Conservation (phyloP, 2,797 vertebrate genomes). For the Chaunax sp. region DNA sequence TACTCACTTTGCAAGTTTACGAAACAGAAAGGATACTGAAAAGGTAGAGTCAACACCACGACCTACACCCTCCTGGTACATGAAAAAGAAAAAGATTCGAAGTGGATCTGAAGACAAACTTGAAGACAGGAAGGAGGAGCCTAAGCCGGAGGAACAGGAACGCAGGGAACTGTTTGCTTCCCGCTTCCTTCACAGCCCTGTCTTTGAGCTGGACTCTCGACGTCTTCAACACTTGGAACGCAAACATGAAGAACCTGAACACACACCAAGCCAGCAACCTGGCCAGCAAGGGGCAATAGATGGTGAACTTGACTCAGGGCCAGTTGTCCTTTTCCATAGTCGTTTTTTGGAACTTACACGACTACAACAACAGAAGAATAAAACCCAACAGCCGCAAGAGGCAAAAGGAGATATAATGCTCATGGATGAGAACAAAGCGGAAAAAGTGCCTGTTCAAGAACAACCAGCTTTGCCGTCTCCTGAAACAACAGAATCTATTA, state of each 20-base stretch:
- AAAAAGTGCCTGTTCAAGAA: conserved; percentile 84
- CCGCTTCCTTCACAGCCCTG: conserved; percentile 96
- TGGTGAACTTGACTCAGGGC: conserved; percentile 86
- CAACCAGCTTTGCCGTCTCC: conserved; percentile 67
- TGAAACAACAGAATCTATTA: conserved; percentile 79
- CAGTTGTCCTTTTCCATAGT: conserved; percentile 96
- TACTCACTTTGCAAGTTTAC: conserved; percentile 93
- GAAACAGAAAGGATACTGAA: conserved; percentile 96
- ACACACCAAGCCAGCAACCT: conserved; percentile 82
- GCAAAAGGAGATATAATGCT: conserved; percentile 66
- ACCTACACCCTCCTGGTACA: conserved; percentile 97
- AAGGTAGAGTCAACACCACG: conserved; percentile 94
- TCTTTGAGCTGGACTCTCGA: conserved; percentile 97
- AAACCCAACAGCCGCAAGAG: conserved; percentile 88
- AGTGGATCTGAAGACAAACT: conserved; percentile 95
- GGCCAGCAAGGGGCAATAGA: conserved; percentile 86
- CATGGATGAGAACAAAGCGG: conserved; percentile 61
- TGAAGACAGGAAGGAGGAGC: conserved; percentile 96
- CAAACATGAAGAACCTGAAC: conserved; percentile 93
- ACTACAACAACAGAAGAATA: conserved; percentile 95
- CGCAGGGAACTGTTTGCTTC: conserved; percentile 96
- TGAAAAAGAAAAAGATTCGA: conserved; percentile 98
- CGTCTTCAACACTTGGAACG: conserved; percentile 95
- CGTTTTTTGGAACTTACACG: conserved; percentile 91
- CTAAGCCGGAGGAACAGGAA: conserved; percentile 96